Conservation (phyloP, 2,888 invertebrate species). For the Thymelicus lineola region DNA sequence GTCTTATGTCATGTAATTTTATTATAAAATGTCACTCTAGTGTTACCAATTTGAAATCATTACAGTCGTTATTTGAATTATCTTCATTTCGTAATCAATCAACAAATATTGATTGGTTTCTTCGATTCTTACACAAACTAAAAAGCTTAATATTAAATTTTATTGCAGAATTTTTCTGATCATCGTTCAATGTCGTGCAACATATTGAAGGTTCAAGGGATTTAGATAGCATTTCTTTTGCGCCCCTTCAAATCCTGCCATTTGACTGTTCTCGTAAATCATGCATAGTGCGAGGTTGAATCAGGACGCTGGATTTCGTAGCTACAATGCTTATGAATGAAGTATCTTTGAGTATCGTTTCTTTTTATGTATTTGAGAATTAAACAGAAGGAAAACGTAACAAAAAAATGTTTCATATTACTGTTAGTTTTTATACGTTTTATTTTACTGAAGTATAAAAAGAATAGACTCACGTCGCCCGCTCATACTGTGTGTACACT, state of each 20-base stretch:
- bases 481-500: slow-evolving; percentile 43
- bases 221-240: slow-evolving; percentile 16
- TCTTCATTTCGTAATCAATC: too few relatives aligned
- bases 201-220: slow-evolving; percentile 19
- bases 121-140: background rate
- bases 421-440: too few relatives aligned
- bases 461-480: slow-evolving; percentile 34
- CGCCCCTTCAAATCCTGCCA: slow-evolving; percentile 20
- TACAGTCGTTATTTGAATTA: too few relatives aligned
- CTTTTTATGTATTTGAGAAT: background rate
- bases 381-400: too few relatives aligned
- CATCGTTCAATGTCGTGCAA: slow-evolving; percentile 17
- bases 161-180: background rate
- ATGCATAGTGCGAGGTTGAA: background rate
- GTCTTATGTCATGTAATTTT: too few relatives aligned
- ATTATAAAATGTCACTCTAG: too few relatives aligned
- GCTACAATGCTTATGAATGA: slow-evolving; percentile 3
- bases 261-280: slow-evolving; percentile 26
- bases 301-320: background rate
- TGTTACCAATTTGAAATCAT: too few relatives aligned
- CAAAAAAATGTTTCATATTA: too few relatives aligned
- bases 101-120: too few relatives aligned
- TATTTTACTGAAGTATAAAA: too few relatives aligned
- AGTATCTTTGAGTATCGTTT: background rate
- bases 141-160: background rate